Evolutionary conservation across 1,140 invertebrate genomes (phyloP).

Genomic region (Drosophila equinoxialis): DNA sequence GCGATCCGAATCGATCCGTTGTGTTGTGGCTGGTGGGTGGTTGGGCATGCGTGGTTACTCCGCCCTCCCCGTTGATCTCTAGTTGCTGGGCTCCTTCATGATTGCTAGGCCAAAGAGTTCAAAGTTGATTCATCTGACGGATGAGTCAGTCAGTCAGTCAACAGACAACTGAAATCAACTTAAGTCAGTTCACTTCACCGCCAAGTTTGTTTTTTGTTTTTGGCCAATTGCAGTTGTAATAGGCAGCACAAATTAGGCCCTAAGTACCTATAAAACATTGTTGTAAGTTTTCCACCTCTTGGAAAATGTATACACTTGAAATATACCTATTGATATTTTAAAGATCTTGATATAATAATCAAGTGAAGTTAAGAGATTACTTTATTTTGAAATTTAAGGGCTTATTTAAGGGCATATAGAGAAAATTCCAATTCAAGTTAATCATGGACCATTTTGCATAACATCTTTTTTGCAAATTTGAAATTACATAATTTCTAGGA

Average conservation of each 20-base stretch:
- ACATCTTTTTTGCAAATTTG: too few species aligned
- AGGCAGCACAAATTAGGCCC: constrained; percentile 50
- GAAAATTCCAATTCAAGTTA: too few species aligned
- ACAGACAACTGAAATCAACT: background rate
- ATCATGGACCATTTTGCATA: too few species aligned
- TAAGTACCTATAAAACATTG: constrained; percentile 4
- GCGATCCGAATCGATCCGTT: background rate
- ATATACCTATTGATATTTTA: too few species aligned
- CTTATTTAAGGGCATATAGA: too few species aligned
- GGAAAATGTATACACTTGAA: too few species aligned
- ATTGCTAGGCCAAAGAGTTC: constrained; percentile 56
- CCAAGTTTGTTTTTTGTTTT: constrained; percentile 57
- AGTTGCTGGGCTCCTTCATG: background rate
- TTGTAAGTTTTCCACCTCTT: too few species aligned
- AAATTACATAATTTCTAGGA: too few species aligned
- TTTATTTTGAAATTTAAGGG: too few species aligned
- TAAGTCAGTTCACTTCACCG: constrained; percentile 30
- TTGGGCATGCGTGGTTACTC: constrained; percentile 42
- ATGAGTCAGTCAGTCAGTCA: constrained; percentile 36
- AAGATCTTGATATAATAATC: too few species aligned
- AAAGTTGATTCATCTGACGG: constrained; percentile 65
- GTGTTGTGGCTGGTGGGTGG: constrained; percentile 65
- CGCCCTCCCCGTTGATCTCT: background rate
- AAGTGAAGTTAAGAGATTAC: too few species aligned
- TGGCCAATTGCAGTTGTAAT: constrained; percentile 57